phyloP scores from a whole-genome alignment of 2,113 vertebrate species.

The Himantopus leucocephalus region DNA sequence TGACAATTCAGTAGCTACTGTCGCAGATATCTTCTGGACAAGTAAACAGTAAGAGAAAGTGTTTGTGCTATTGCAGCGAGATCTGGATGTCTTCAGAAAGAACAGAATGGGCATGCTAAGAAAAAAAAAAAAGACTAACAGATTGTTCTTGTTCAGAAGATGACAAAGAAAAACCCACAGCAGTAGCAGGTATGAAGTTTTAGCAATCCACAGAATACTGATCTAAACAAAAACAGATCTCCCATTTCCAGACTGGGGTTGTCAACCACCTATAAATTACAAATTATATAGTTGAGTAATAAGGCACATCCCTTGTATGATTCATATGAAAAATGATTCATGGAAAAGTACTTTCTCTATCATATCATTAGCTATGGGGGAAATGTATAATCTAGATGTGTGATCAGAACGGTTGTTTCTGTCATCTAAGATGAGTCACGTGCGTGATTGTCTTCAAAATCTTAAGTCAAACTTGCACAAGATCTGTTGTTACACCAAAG shows the following conservation, averaged over 20 bases:
- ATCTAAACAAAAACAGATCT: background rate
- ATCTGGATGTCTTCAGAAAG: background rate
- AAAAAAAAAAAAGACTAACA: background rate
- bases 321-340: constrained; percentile 13
- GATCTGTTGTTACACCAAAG: background rate
- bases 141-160: background rate
- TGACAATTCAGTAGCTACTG: background rate
- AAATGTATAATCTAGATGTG: background rate
- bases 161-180: background rate
- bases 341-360: constrained; percentile 8
- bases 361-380: background rate
- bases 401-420: background rate
- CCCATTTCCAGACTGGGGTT: background rate
- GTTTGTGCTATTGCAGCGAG: background rate
- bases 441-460: background rate
- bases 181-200: background rate
- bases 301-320: constrained; percentile 5
- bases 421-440: background rate
- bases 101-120: background rate
- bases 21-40: background rate
- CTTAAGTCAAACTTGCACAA: background rate
- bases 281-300: background rate
- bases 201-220: background rate
- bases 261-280: background rate
- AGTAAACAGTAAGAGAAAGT: background rate